Evolutionary conservation across 2,888 invertebrate genomes (phyloP), one percentile per base, ranked within the genome.

Genomic region (Diarsia rubi): DNA sequence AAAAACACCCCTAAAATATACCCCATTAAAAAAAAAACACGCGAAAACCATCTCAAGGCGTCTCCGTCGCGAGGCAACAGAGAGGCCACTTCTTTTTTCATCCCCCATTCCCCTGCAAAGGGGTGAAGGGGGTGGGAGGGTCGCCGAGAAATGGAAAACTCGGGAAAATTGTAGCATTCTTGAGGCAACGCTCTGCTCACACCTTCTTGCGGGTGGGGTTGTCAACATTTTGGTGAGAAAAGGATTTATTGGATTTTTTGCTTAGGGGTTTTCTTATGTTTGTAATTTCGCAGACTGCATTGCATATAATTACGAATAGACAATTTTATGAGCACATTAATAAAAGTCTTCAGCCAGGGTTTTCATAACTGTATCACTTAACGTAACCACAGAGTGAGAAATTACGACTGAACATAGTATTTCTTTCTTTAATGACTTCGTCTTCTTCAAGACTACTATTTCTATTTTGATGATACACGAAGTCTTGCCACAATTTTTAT

Each of bases 91-190:
- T 94, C 93, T 94, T 94, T 93, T 94, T 95, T 95, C 93, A 93
- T 91, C 92, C 86, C 91, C 91, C 84, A 83, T 90, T 86, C 87
- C 85, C 81, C 44, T 67, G 47, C 52, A n/a, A 74, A 78, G 79
- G 80, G 83, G 83, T 79, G 73, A 73, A 27, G 78, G 84, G 75
- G 84, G 86, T 90, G 91, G 90, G 91, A 89, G 91, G 93, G 93
- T 92, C 92, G 93, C 91, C 93, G 94, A 95, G 96, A 95, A 96
- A 96, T 96, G 96, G 96, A 96, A 96, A 96, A 96, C 96, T 96
- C 96, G 93, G 95, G 96, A 96, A 96, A 96, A 96, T 96, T 96
- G 96, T 96, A 96, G 96, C 96, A 96, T 96, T 96, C 96, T 96
- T 96, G 96, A 96, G 96, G 96, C 96, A 95, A 95, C 95, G 95